A percentile compares a stretch with the other conserved stretches of the same genome.
Evolutionary conservation across 2,113 vertebrate genomes (phyloP).

Genomic region (Geococcyx californianus): DNA sequence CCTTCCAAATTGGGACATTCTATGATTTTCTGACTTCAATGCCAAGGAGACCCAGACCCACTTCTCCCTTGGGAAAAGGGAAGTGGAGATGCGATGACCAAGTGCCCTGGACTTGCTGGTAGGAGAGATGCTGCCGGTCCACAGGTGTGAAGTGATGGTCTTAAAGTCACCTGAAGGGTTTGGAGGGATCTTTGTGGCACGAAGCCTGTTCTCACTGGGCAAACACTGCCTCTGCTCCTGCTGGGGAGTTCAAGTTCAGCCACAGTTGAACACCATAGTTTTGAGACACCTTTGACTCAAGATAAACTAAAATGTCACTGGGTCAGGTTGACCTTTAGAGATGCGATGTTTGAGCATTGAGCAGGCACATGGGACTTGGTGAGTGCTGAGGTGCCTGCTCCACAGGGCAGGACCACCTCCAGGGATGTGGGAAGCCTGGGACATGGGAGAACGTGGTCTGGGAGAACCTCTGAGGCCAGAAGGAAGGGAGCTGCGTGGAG

Average conservation of each 20-base stretch:
- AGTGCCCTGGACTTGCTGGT: fast-evolving
- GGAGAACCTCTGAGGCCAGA: not conserved
- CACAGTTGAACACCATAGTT: fast-evolving
- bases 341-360: not conserved
- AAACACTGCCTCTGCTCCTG: fast-evolving
- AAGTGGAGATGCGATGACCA: not conserved
- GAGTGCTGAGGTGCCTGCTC: not conserved
- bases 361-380: not conserved
- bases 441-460: not conserved
- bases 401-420: not conserved
- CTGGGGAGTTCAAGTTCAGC: not conserved
- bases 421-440: not conserved
- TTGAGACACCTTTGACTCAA: not conserved
- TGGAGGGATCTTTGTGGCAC: not conserved
- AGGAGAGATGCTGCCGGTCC: not conserved
- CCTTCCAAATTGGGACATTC: too few relatives aligned
- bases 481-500: not conserved
- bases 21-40: not conserved
- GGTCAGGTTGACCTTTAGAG: not conserved
- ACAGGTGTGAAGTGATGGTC: fast-evolving
- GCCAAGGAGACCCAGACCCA: not conserved
- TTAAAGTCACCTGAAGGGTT: not conserved
- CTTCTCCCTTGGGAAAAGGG: too few relatives aligned
- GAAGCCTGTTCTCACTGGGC: not conserved
- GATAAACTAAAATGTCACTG: not conserved